Evolutionary conservation across 2,113 vertebrate genomes (phyloP), one percentile per base, ranked within the genome.

Genomic region (Tonatia bakeri): DNA sequence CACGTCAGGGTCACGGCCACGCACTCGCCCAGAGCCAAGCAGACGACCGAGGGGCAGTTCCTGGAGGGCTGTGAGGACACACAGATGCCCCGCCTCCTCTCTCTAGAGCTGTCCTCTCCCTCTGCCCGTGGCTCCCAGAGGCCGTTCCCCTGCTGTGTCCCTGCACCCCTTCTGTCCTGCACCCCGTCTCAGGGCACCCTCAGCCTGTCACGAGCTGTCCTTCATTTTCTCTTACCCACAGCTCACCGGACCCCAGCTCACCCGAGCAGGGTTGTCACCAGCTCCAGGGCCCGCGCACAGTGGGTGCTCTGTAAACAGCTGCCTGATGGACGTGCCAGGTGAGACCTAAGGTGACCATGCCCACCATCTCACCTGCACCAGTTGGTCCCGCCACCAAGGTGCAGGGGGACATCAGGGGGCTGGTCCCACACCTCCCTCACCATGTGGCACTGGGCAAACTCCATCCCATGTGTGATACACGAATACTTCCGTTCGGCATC

Each of bases 1-100:
- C 40, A 31, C 14, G 28, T 43, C 31, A 4, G 1, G 0, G 52
- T 15, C 45, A 1, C 19, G 4, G 24, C 17, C 52, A 1, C 4
- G 13, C 33, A 1, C 12, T 33, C 11, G 22, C 28, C 45, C 43
- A 28, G 75, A 65, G 61, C 72, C 36, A 28, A 36, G 11, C 0
- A 19, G 54, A 10, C 4, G 19, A 7, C 33, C 9, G 24, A 52
- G 33, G 14, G 50, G 47, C 14, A 7, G 76, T 9, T 15, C 76
- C 76, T 9, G n/a, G n/a, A 28, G 3, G 52, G 22, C n/a, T 16
- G 77, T 1, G 0, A 0, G 28, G 10, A 36, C 14, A 0, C 28
- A 15, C 0, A 3, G 28, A 24, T 1, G 15, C 47, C 47, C 47
- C 47, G 26, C 12, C 45, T 19, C n/a, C 43, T 13, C 10, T 22